Conservation (phyloP, 1,140 invertebrate species). For the Drosophila funebris region DNA sequence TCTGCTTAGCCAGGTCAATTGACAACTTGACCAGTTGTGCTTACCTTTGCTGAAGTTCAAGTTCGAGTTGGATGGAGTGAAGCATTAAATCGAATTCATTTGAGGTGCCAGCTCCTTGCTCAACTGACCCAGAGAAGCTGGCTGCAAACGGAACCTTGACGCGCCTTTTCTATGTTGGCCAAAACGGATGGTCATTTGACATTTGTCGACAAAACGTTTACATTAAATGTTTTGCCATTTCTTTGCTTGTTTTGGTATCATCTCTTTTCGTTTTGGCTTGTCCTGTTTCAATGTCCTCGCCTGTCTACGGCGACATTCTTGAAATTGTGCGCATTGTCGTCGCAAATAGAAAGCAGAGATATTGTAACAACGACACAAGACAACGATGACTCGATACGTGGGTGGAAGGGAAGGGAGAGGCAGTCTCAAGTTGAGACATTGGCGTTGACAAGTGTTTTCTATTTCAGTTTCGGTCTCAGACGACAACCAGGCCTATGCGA, state of each 20-base stretch:
- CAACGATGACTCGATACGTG: neutral
- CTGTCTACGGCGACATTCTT: conserved; percentile 69
- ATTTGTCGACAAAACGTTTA: conserved; percentile 82
- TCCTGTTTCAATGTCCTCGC: conserved; percentile 36
- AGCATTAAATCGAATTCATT: conserved; percentile 79
- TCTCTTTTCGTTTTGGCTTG: conserved; percentile 17
- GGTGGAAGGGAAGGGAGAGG: conserved; percentile 1
- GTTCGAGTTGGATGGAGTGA: conserved; percentile 25
- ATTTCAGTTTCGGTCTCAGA: conserved; percentile 8
- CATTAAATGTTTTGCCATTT: conserved; percentile 79
- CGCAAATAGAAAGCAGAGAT: conserved; percentile 29
- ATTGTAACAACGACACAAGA: conserved; percentile 45
- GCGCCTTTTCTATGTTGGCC: conserved; percentile 42
- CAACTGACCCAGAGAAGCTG: neutral
- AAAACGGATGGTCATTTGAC: conserved; percentile 70
- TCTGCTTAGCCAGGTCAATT: conserved; percentile 47
- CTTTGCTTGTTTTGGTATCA: conserved; percentile 49
- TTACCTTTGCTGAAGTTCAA: conserved; percentile 18
- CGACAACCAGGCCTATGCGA: neutral
- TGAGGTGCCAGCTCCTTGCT: conserved; percentile 35
- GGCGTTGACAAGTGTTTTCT: conserved; percentile 74
- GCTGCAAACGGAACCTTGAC: conserved; percentile 8
- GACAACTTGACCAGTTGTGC: conserved; percentile 13
- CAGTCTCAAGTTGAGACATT: conserved; percentile 70
- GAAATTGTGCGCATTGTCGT: conserved; percentile 68